Conservation (phyloP, 2,888 invertebrate genomes). For the Loripinus fragilis region DNA sequence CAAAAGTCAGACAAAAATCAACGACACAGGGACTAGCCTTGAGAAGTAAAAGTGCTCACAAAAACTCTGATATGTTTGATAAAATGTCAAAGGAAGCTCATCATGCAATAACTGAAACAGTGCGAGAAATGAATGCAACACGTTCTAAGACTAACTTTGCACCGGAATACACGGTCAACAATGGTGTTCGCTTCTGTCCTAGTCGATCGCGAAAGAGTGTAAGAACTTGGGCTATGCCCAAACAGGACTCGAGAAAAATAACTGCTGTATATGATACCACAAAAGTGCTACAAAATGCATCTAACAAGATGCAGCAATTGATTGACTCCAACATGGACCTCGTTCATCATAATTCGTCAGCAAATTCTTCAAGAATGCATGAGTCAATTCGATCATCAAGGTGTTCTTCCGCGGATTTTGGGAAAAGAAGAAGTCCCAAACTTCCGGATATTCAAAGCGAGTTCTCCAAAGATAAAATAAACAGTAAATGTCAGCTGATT, state of each 20-base stretch:
- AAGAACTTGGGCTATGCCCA: constrained; percentile 35
- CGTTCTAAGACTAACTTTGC: background rate
- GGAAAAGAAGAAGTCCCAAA: constrained; percentile 18
- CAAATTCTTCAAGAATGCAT: constrained; percentile 20
- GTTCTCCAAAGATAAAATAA: constrained; percentile 22
- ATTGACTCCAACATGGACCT: constrained; percentile 7
- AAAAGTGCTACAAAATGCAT: constrained; percentile 36
- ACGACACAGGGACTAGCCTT: constrained; percentile 24
- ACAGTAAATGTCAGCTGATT: constrained; percentile 34
- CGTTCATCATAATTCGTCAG: background rate
- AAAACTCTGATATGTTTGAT: constrained; percentile 62
- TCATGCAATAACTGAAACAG: constrained; percentile 72
- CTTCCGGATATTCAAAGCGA: constrained; percentile 56
- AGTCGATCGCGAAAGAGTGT: constrained; percentile 40
- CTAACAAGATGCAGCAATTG: constrained; percentile 28
- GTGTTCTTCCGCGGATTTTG: constrained; percentile 38
- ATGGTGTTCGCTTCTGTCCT: constrained; percentile 39
- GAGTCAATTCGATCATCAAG: constrained; percentile 49
- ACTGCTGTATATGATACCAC: constrained; percentile 26
- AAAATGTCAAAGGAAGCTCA: constrained; percentile 76
- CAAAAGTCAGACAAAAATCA: constrained; percentile 21
- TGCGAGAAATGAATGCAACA: constrained; percentile 65
- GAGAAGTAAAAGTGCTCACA: constrained; percentile 58
- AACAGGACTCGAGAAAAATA: constrained; percentile 18
- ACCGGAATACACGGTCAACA: background rate